These are phyloP conservation scores for Staurois parvus DNA, from an alignment of 2,797 vertebrate species.

Conservation along the genomic window DNA sequence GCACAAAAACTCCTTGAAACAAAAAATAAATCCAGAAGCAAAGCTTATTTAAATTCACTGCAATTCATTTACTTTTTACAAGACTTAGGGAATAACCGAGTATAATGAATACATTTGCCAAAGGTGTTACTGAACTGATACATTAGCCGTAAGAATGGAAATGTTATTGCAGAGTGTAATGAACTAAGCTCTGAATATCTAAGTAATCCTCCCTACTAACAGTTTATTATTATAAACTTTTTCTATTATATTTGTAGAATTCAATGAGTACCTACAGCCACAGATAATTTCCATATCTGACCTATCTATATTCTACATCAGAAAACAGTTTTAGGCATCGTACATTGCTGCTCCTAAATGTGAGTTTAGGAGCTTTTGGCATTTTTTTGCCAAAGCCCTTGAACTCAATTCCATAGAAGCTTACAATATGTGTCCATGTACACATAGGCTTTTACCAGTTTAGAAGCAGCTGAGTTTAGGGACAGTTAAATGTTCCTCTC, in stretches of 20 bases:
- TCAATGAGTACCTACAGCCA: neutral
- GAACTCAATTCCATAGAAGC: too few relatives aligned
- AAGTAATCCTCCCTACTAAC: neutral
- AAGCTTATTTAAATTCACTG: slow-evolving; percentile 84
- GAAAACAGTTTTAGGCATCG: neutral
- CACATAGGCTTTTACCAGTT: too few relatives aligned
- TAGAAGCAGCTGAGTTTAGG: too few relatives aligned
- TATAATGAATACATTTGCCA: slow-evolving; percentile 70
- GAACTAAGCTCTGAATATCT: slow-evolving; percentile 17
- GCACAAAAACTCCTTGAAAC: slow-evolving; percentile 74
- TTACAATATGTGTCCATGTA: too few relatives aligned
- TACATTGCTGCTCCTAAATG: too few relatives aligned
- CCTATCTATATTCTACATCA: neutral
- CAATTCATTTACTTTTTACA: slow-evolving; percentile 79
- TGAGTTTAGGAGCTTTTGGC: too few relatives aligned
- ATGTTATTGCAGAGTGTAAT: slow-evolving; percentile 17
- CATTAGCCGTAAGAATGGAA: slow-evolving; percentile 7
- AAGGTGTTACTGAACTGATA: slow-evolving; percentile 15
- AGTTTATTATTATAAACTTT: neutral
- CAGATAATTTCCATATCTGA: neutral
- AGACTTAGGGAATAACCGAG: slow-evolving; percentile 70
- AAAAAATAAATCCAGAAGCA: slow-evolving; percentile 78
- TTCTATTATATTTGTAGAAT: neutral
- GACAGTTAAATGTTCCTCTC: too few relatives aligned
- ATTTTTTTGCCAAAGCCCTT: too few relatives aligned